These are phyloP conservation scores for Nipponacmea schrenckii DNA, from an alignment of 2,888 invertebrate genomes.

Conservation along the genomic window DNA sequence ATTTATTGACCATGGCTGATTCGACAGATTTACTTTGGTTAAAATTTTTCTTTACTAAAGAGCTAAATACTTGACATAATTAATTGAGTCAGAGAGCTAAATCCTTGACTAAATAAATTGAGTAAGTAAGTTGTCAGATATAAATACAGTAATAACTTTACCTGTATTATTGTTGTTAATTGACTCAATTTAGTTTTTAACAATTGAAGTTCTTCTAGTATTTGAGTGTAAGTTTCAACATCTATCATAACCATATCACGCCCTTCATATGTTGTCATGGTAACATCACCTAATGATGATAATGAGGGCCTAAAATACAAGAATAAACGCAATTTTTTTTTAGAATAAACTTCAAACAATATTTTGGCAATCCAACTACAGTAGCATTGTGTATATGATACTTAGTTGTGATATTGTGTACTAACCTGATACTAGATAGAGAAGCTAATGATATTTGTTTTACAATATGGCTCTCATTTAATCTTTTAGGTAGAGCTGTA, in stretches of 20 bases:
- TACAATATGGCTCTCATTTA: conserved; percentile 37
- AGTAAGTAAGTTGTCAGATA: too few relatives aligned
- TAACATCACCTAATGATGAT: conserved; percentile 10
- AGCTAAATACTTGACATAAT: too few relatives aligned
- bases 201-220: conserved; percentile 12
- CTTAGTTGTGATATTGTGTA: not conserved
- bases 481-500: conserved; percentile 34
- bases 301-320: not conserved
- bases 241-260: conserved; percentile 18
- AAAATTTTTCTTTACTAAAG: too few relatives aligned
- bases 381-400: too few relatives aligned
- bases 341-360: too few relatives aligned
- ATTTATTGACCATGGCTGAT: too few relatives aligned
- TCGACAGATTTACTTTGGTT: too few relatives aligned
- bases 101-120: too few relatives aligned
- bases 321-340: not conserved
- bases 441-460: conserved; percentile 23
- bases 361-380: too few relatives aligned
- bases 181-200: conserved; percentile 13
- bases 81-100: too few relatives aligned
- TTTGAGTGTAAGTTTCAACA: conserved; percentile 13
- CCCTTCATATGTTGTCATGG: conserved; percentile 10
- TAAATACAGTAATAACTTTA: not conserved
- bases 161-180: conserved; percentile 13
- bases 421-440: not conserved